Conservation (phyloP, 1,140 invertebrate species). For the Cherax quadricarinatus region DNA sequence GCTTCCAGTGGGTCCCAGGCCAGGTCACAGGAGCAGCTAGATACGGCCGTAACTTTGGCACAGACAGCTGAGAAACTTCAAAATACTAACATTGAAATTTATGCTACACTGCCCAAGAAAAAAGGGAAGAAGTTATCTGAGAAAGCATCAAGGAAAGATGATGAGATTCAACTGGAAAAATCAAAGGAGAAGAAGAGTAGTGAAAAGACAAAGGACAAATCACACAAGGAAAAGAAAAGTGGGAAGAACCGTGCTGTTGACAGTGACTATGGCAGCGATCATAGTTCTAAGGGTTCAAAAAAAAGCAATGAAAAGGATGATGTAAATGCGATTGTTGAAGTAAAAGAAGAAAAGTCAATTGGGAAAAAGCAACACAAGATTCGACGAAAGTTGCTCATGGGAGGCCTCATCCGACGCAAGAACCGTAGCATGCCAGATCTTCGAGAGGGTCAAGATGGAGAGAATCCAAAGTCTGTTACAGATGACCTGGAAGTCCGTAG, state of each 20-base stretch:
- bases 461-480: conserved; percentile 77
- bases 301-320: conserved; percentile 82
- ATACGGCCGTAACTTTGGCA: conserved; percentile 75
- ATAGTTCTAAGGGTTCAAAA: conserved; percentile 64
- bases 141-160: conserved; percentile 56
- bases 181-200: conserved; percentile 83
- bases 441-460: conserved; percentile 81
- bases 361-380: conserved; percentile 95
- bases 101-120: conserved; percentile 93
- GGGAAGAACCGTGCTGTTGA: conserved; percentile 62
- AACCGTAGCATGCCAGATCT: conserved; percentile 94
- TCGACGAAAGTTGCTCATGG: conserved; percentile 90
- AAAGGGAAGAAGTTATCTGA: conserved; percentile 79
- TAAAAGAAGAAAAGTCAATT: conserved; percentile 74
- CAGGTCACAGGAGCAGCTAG: conserved; percentile 74
- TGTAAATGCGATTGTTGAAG: conserved; percentile 70
- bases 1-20: conserved; percentile 78
- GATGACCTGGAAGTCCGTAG: conserved; percentile 72
- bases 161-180: conserved; percentile 78
- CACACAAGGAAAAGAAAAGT: conserved; percentile 66
- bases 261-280: conserved; percentile 71
- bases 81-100: conserved; percentile 87
- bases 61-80: conserved; percentile 79
- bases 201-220: conserved; percentile 67
- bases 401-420: conserved; percentile 90